These are phyloP conservation scores for Capreolus pygargus DNA, from an alignment of 2,113 vertebrate species.

Conservation along the genomic window DNA sequence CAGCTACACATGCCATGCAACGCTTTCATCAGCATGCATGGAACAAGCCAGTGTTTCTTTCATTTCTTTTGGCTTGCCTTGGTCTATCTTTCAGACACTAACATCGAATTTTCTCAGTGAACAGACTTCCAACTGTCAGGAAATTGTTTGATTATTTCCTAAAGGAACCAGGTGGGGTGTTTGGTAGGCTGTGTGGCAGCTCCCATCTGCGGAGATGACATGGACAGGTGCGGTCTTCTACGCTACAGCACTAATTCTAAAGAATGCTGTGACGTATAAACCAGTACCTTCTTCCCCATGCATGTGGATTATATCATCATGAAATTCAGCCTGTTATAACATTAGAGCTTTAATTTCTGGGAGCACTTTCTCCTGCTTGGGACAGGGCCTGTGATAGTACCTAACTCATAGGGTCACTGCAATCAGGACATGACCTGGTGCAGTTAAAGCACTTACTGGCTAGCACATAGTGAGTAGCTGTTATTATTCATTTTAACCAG, in stretches of 20 bases:
- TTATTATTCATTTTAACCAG: neutral
- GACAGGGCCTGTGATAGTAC: neutral
- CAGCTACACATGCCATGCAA: fast-evolving
- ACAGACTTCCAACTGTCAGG: neutral
- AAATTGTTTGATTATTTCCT: neutral
- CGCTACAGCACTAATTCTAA: neutral
- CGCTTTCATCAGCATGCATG: neutral
- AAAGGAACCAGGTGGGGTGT: neutral
- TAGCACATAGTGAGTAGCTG: neutral
- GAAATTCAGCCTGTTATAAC: neutral
- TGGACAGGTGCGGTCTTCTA: no score
- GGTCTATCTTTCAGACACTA: neutral
- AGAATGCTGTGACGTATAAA: neutral
- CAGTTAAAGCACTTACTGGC: neutral
- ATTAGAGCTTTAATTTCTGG: neutral
- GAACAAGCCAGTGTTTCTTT: neutral
- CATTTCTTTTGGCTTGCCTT: neutral
- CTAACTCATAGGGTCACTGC: neutral
- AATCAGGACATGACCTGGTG: neutral
- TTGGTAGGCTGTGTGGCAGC: neutral
- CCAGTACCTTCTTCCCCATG: no score
- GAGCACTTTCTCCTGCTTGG: neutral
- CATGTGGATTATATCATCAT: neutral
- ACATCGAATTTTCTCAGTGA: neutral
- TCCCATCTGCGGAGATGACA: neutral